These are phyloP conservation scores for Melanitta fusca DNA, from an alignment of 2,797 vertebrate species.

Conservation along the genomic window DNA sequence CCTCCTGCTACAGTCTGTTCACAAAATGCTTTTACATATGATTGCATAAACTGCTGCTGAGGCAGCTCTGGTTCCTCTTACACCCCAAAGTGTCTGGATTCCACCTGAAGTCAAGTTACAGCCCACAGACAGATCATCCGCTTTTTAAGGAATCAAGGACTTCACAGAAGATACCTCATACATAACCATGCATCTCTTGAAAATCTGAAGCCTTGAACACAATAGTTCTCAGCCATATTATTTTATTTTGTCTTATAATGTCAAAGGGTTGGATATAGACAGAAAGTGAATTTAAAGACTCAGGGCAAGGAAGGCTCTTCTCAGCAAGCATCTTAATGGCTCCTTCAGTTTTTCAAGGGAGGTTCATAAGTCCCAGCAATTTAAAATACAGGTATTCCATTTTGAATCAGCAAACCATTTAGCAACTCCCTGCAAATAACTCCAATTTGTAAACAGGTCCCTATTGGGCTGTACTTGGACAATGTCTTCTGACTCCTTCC, in stretches of 20 bases:
- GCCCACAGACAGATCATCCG: neutral
- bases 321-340: neutral
- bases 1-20: neutral
- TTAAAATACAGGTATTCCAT: neutral
- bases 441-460: neutral
- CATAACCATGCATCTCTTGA: neutral
- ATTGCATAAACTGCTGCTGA: neutral
- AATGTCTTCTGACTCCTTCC: neutral
- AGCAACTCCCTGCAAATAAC: neutral
- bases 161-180: neutral
- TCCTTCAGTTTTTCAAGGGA: neutral
- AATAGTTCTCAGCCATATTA: accelerated
- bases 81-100: neutral
- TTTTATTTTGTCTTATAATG: neutral
- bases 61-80: neutral
- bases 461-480: neutral
- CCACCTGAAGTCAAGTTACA: neutral
- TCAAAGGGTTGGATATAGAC: neutral
- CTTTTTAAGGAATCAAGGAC: neutral
- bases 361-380: neutral
- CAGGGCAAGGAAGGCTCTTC: neutral
- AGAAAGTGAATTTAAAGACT: neutral
- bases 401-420: neutral
- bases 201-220: neutral
- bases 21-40: neutral